Percentiles rank a stretch among this genome's conserved stretches.
Conservation (phyloP, 2,113 vertebrate genomes). For the Suricata suricatta region DNA sequence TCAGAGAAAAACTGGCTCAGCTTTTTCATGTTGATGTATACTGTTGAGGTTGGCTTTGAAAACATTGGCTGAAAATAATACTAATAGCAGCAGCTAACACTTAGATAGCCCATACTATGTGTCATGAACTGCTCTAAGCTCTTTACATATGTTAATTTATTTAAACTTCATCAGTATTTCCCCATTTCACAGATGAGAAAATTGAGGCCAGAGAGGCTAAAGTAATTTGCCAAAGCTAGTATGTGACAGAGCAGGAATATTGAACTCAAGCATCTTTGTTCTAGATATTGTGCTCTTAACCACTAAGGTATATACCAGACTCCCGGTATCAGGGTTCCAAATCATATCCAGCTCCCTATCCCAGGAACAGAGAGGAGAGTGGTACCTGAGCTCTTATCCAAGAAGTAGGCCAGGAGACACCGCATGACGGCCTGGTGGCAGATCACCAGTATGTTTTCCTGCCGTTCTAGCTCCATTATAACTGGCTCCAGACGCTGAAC, state of each 20-base stretch:
- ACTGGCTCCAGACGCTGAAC: slow-evolving; percentile 97
- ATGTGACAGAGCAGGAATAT: not conserved
- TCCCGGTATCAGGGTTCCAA: slow-evolving; percentile 10
- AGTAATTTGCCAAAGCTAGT: slow-evolving; percentile 35
- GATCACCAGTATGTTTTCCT: slow-evolving; percentile 95
- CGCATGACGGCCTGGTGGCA: slow-evolving; percentile 98
- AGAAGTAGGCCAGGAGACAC: slow-evolving; percentile 96
- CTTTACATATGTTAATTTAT: slow-evolving; percentile 22
- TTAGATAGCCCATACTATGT: not conserved
- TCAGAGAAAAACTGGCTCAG: slow-evolving; percentile 22
- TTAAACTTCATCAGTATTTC: slow-evolving; percentile 33
- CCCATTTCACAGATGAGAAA: slow-evolving; percentile 36
- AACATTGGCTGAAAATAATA: slow-evolving; percentile 42
- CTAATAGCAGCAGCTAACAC: slow-evolving; percentile 21
- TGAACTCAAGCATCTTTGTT: not conserved
- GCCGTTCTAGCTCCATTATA: slow-evolving; percentile 98
- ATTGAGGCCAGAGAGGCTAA: not conserved
- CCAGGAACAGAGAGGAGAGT: not conserved
- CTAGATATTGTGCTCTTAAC: not conserved
- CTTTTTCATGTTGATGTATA: slow-evolving; percentile 4
- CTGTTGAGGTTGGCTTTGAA: slow-evolving; percentile 5
- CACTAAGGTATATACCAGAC: slow-evolving; percentile 19
- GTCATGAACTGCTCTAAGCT: slow-evolving; percentile 15
- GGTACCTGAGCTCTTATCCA: slow-evolving; percentile 97
- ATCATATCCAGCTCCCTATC: not conserved